Percentiles rank a stretch among this genome's conserved stretches.
phyloP scores from a whole-genome alignment of 1,140 invertebrate genomes.

The Notospermus geniculatus region DNA sequence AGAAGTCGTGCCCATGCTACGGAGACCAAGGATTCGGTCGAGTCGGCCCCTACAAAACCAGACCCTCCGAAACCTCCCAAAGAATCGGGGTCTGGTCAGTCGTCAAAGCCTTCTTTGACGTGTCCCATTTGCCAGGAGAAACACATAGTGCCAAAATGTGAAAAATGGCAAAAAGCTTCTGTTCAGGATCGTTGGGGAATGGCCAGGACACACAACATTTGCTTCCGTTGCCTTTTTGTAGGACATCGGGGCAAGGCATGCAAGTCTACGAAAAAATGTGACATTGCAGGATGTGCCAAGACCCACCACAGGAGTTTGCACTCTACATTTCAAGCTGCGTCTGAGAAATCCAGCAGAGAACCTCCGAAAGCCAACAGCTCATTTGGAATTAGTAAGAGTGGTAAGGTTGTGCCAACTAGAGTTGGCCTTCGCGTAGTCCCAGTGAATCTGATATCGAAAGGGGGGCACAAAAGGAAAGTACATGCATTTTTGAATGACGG shows the following conservation, averaged over 20 bases:
- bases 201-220: background rate
- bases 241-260: background rate
- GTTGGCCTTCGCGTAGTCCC: background rate
- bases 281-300: background rate
- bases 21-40: too few relatives aligned
- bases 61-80: too few relatives aligned
- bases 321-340: too few relatives aligned
- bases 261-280: background rate
- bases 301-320: background rate
- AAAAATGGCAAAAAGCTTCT: background rate
- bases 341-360: background rate
- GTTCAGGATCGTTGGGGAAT: background rate
- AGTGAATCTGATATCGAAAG: background rate
- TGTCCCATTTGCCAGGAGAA: background rate
- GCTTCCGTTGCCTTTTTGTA: background rate
- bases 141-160: background rate
- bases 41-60: too few relatives aligned
- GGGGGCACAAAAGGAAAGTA: background rate
- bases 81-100: too few relatives aligned
- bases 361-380: background rate
- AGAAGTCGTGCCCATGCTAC: too few relatives aligned
- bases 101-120: too few relatives aligned
- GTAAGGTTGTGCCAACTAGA: background rate
- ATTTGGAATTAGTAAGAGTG: background rate
- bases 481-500: conserved; percentile 8